phyloP scores from a whole-genome alignment of 2,888 invertebrate species.

The Hesperia comma region DNA sequence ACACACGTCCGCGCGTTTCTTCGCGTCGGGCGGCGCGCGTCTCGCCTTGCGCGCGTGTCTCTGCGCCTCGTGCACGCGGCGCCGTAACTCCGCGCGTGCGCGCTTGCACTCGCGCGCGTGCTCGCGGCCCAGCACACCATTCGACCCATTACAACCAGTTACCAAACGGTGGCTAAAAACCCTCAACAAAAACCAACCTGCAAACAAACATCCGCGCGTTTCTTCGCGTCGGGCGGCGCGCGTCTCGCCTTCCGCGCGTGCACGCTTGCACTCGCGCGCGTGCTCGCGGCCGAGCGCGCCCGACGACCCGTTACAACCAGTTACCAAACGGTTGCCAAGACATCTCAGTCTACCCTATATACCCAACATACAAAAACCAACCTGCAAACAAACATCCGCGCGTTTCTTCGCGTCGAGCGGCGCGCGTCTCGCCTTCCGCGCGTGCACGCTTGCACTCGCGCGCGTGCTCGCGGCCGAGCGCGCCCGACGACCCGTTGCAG shows the following conservation, averaged over 20 bases:
- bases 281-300: constrained; percentile 75
- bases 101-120: constrained; percentile 92
- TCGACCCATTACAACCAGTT: too few species aligned
- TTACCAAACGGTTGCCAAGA: too few species aligned
- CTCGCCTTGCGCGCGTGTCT: constrained; percentile 94
- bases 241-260: constrained; percentile 96
- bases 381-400: constrained; percentile 87
- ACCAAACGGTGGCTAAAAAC: too few species aligned
- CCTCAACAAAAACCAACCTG: constrained; percentile 71
- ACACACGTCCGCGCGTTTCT: constrained; percentile 85
- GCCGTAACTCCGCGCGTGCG: constrained; percentile 95
- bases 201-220: constrained; percentile 86
- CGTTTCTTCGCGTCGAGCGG: constrained; percentile 91
- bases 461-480: constrained; percentile 73
- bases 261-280: constrained; percentile 93
- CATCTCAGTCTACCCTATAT: too few species aligned
- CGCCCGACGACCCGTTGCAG: constrained; percentile 56
- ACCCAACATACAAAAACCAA: constrained; percentile 41
- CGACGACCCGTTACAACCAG: constrained; percentile 49
- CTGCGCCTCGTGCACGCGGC: constrained; percentile 95
- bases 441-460: constrained; percentile 96
- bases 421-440: constrained; percentile 95
- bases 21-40: constrained; percentile 74
- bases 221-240: constrained; percentile 94
- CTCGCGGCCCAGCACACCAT: too few species aligned